Conservation (phyloP, 2,888 invertebrate species). For the Coecobrya sp. region DNA sequence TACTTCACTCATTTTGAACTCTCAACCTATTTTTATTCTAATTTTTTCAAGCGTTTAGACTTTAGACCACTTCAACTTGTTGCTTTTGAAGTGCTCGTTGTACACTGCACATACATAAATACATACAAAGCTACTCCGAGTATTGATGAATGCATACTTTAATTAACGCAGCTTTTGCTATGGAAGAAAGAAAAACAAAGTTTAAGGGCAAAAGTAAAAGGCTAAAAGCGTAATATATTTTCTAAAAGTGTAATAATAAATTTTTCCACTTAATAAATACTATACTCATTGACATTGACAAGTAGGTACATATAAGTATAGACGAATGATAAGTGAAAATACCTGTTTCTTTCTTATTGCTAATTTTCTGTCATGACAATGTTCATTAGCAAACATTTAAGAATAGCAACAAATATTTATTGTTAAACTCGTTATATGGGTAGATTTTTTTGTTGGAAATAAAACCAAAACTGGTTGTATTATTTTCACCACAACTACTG, state of each 20-base stretch:
- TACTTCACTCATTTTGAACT: not conserved
- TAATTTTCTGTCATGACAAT: constrained; percentile 33
- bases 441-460: not conserved
- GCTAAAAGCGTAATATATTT: not conserved
- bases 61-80: not conserved
- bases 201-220: not conserved
- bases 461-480: not conserved
- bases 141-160: not conserved
- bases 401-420: constrained; percentile 21
- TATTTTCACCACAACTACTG: not conserved
- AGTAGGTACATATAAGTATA: not conserved
- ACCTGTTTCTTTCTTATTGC: constrained; percentile 14
- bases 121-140: no score
- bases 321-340: not conserved
- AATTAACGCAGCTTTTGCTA: not conserved
- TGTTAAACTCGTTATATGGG: constrained; percentile 19
- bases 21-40: no score
- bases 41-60: no score
- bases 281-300: not conserved
- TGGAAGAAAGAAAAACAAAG: not conserved
- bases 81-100: not conserved
- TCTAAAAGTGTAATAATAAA: not conserved
- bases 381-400: constrained; percentile 44
- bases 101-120: no score
- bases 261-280: not conserved